These are phyloP conservation scores for Natator depressus DNA, from an alignment of 2,113 vertebrate species.

Conservation along the genomic window DNA sequence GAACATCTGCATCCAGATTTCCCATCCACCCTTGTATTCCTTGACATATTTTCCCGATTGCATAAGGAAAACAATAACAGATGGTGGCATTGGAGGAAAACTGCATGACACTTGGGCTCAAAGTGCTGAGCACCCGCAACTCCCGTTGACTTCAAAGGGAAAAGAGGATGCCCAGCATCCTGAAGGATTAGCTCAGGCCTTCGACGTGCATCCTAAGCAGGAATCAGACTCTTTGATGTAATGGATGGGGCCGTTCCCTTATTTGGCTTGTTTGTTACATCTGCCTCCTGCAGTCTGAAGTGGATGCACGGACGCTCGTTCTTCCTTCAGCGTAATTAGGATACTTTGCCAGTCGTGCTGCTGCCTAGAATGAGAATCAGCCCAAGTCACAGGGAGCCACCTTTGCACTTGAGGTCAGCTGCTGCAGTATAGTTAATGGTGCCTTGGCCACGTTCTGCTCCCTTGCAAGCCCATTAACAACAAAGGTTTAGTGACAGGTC, in stretches of 20 bases:
- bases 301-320: not conserved
- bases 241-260: not conserved
- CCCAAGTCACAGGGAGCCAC: not conserved
- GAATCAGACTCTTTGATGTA: not conserved
- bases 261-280: rapidly evolving
- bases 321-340: rapidly evolving
- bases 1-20: not conserved
- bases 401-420: not conserved
- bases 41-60: not conserved
- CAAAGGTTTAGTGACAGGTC: not conserved
- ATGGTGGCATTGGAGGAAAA: not conserved
- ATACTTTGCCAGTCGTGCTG: not conserved
- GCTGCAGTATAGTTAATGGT: not conserved
- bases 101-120: not conserved
- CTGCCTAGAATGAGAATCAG: not conserved
- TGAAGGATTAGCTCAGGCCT: not conserved
- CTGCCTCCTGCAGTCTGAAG: not conserved
- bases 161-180: not conserved
- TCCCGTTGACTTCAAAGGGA: not conserved
- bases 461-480: not conserved
- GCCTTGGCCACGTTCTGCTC: not conserved
- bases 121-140: not conserved
- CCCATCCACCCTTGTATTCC: not conserved
- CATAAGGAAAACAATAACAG: not conserved
- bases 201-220: not conserved